phyloP scores from a whole-genome alignment of 1,140 invertebrate species.

The Eriocheir sinensis region DNA sequence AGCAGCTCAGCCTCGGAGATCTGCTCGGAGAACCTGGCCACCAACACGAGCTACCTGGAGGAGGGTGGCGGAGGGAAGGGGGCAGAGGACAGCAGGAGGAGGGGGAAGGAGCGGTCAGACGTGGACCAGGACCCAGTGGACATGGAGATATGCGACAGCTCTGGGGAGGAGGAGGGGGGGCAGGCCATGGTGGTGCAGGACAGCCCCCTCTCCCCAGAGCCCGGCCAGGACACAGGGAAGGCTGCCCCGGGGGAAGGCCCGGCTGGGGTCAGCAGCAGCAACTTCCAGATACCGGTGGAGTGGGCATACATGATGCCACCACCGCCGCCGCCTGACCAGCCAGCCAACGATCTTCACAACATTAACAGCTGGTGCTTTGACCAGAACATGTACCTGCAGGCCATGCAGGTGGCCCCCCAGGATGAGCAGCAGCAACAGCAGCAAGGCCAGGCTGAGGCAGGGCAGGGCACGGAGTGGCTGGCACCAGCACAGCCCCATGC shows the following conservation, averaged over 20 bases:
- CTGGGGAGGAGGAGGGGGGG: slow-evolving; percentile 59
- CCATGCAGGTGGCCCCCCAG: slow-evolving; percentile 72
- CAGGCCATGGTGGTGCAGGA: background rate
- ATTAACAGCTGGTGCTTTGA: slow-evolving; percentile 73
- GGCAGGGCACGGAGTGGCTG: background rate
- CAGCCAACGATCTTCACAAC: slow-evolving; percentile 68
- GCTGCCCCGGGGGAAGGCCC: background rate
- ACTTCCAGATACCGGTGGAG: slow-evolving; percentile 76
- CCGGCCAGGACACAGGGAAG: slow-evolving; percentile 15
- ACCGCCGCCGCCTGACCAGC: slow-evolving; percentile 72
- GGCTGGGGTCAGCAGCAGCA: background rate
- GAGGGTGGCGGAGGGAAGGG: background rate
- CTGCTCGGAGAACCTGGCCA: background rate
- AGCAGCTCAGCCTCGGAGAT: background rate
- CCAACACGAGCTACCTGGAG: slow-evolving; percentile 41
- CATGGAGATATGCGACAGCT: slow-evolving; percentile 73
- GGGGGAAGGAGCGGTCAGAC: slow-evolving; percentile 38
- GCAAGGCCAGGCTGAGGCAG: background rate
- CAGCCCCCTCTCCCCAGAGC: slow-evolving; percentile 35
- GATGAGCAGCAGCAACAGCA: background rate
- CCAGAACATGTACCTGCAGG: slow-evolving; percentile 75
- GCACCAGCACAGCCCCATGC: background rate
- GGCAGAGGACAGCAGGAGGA: background rate
- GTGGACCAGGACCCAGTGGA: slow-evolving; percentile 69
- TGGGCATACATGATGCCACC: slow-evolving; percentile 78